phyloP scores from a whole-genome alignment of 2,113 vertebrate species.

The Catagonus wagneri region DNA sequence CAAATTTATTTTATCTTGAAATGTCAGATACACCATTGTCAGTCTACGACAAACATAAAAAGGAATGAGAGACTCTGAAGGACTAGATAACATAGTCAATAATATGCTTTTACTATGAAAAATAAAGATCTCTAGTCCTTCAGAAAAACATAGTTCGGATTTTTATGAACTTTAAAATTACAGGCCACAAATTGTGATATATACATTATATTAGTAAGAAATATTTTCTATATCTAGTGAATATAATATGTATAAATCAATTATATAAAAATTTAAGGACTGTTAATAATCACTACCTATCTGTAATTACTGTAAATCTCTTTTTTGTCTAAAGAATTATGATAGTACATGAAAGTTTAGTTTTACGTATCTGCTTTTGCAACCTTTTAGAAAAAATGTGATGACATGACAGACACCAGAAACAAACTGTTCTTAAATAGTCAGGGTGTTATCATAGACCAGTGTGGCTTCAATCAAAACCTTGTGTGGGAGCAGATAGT shows the following conservation, averaged over 20 bases:
- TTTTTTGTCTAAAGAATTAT: constrained; percentile 13
- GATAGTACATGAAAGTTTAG: background rate
- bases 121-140: constrained; percentile 29
- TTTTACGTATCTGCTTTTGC: background rate
- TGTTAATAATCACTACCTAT: background rate
- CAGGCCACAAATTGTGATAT: background rate
- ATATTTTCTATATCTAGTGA: constrained; percentile 2
- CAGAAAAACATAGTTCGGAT: constrained; percentile 36
- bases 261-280: constrained; percentile 11
- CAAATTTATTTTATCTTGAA: constrained; percentile 69
- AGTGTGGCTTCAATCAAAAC: background rate
- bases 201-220: constrained; percentile 1
- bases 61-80: constrained; percentile 12
- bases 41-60: constrained; percentile 29
- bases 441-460: background rate
- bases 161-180: constrained; percentile 57
- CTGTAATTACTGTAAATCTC: background rate
- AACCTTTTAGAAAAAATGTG: constrained; percentile 27
- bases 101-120: background rate
- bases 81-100: constrained; percentile 11
- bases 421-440: constrained; percentile 26
- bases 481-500: background rate
- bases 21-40: constrained; percentile 49
- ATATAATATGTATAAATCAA: background rate
- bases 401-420: background rate